Percentiles rank a stretch among this genome's conserved stretches.
These are phyloP conservation scores for Chamaedrilus cognettii DNA, from an alignment of 2,888 invertebrate species.

Conservation along the genomic window DNA sequence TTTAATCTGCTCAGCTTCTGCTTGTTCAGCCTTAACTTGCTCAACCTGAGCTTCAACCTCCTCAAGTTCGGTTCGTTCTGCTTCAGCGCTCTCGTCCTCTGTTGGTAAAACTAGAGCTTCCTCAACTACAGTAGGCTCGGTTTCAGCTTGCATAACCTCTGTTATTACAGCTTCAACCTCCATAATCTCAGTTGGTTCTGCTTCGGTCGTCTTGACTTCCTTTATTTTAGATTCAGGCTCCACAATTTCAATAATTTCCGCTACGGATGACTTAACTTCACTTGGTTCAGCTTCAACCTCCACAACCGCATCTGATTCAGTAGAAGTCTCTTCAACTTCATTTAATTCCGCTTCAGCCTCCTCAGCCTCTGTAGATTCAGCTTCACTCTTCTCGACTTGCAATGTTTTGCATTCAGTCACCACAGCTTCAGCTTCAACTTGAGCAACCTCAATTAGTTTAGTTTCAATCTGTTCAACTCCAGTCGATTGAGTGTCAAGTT, in stretches of 20 bases:
- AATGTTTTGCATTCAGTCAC: not conserved
- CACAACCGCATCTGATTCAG: slow-evolving; percentile 39
- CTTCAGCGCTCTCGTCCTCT: too few species aligned
- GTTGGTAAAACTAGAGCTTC: not conserved
- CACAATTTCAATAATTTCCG: slow-evolving; percentile 1
- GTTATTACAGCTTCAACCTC: too few species aligned
- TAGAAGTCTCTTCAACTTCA: not conserved
- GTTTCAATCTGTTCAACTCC: not conserved
- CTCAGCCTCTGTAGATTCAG: not conserved
- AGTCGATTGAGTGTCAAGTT: not conserved
- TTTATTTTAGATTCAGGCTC: not conserved
- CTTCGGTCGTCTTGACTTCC: not conserved
- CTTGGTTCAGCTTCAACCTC: not conserved
- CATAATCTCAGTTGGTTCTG: not conserved
- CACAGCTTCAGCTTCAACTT: not conserved
- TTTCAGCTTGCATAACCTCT: not conserved
- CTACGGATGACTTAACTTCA: too few species aligned
- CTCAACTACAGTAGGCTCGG: not conserved
- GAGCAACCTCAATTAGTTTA: not conserved
- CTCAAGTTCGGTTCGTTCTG: too few species aligned
- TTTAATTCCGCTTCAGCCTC: not conserved
- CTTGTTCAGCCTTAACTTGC: too few species aligned
- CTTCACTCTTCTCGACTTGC: not conserved
- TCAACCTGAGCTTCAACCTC: too few species aligned
- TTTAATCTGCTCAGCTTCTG: too few species aligned